Conservation (phyloP, 2,888 invertebrate species). For the Cosmia pyralina region DNA sequence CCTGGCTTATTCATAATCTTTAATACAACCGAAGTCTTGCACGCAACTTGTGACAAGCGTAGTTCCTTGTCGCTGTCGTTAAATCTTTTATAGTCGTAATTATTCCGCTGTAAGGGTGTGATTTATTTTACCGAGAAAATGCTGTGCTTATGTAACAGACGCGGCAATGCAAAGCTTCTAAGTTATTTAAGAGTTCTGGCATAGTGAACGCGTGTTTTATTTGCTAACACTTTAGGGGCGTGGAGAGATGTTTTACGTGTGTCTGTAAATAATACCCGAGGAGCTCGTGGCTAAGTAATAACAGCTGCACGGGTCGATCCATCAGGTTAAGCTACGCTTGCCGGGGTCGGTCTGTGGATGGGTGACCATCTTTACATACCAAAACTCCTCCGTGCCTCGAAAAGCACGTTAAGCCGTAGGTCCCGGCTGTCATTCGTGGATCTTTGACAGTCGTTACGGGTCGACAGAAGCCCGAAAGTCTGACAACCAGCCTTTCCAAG, state of each 20-base stretch:
- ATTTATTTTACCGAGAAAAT: conserved; percentile 27
- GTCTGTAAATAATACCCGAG: conserved; percentile 20
- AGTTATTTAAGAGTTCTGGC: conserved; percentile 27
- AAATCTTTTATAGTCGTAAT: conserved; percentile 40
- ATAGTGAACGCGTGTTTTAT: conserved; percentile 22
- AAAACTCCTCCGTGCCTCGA: too few relatives aligned
- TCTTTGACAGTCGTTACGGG: too few relatives aligned
- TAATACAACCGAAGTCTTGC: conserved; percentile 30
- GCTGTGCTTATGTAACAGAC: conserved; percentile 21
- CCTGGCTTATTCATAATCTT: conserved; percentile 34
- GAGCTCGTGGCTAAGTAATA: too few relatives aligned
- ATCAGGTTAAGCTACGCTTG: too few relatives aligned
- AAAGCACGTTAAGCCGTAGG: too few relatives aligned
- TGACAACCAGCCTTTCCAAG: too few relatives aligned
- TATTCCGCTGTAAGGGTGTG: conserved; percentile 21
- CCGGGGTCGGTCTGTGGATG: too few relatives aligned
- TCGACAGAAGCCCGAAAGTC: too few relatives aligned
- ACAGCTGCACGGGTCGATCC: too few relatives aligned
- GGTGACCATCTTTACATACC: too few relatives aligned
- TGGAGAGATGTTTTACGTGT: conserved; percentile 6
- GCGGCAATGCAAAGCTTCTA: conserved; percentile 22
- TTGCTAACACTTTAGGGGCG: conserved; percentile 19
- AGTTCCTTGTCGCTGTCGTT: conserved; percentile 34
- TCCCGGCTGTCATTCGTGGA: too few relatives aligned
- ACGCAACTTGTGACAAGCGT: conserved; percentile 44